A percentile compares a stretch with the other conserved stretches of the same genome.
Evolutionary conservation across 2,113 vertebrate species (phyloP).

Genomic region (Trachemys scripta): DNA sequence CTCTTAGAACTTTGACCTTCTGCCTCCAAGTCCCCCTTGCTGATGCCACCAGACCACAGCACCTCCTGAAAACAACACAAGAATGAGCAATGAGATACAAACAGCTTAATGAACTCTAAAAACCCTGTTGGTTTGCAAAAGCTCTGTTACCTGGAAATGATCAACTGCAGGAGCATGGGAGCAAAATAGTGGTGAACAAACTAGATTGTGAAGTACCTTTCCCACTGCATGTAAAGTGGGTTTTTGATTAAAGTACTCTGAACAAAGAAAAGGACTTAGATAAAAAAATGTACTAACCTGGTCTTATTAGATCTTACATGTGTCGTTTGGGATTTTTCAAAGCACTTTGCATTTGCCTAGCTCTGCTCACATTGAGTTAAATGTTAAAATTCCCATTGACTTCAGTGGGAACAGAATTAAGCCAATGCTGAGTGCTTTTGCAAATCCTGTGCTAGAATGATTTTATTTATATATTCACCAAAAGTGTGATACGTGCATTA

Average conservation of each 20-base stretch:
- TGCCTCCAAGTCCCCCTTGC: constrained; percentile 30
- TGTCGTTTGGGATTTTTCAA: constrained; percentile 5
- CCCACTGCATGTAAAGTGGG: not conserved
- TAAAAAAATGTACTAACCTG: constrained; percentile 39
- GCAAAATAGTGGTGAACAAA: not conserved
- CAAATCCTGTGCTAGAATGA: constrained; percentile 26
- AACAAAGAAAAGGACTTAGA: not conserved
- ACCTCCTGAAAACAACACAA: constrained; percentile 15
- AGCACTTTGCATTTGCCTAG: not conserved
- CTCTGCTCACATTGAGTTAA: not conserved
- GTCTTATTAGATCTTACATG: not conserved
- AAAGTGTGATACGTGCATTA: not conserved
- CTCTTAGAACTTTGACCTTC: constrained; percentile 43
- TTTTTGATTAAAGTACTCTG: not conserved
- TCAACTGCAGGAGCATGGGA: constrained; percentile 20
- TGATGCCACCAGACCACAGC: constrained; percentile 45
- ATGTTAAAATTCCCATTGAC: constrained; percentile 29
- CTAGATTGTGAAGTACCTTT: constrained; percentile 28
- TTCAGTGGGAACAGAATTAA: constrained; percentile 43
- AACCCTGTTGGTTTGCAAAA: constrained; percentile 51
- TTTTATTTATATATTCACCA: constrained; percentile 38
- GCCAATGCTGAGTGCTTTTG: not conserved
- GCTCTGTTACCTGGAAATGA: constrained; percentile 41
- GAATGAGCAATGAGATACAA: constrained; percentile 27
- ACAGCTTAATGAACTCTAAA: constrained; percentile 49